Percentiles rank a stretch among this genome's conserved stretches.
These are phyloP conservation scores for Anolis sagrei DNA, from an alignment of 2,113 vertebrate genomes.

Conservation along the genomic window DNA sequence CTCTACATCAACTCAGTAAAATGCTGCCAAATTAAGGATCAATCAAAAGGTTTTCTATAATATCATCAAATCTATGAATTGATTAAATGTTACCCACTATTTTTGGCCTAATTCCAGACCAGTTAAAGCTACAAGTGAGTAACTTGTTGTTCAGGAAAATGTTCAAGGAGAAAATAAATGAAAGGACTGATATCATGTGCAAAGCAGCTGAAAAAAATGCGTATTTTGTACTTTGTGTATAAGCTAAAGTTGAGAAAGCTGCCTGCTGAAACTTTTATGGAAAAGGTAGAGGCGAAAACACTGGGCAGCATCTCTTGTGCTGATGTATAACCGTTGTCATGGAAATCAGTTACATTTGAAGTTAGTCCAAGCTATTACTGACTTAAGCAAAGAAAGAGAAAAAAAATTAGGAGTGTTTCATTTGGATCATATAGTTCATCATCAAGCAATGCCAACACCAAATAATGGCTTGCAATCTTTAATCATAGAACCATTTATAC, in stretches of 20 bases:
- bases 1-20: neutral
- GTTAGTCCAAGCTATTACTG: constrained; percentile 24
- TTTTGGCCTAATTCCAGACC: rapidly evolving
- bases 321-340: constrained; percentile 47
- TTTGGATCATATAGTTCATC: constrained; percentile 46
- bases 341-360: constrained; percentile 37
- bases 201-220: neutral
- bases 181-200: neutral
- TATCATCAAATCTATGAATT: neutral
- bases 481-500: constrained; percentile 51
- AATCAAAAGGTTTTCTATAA: neutral
- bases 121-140: neutral
- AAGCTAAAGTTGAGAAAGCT: constrained; percentile 26
- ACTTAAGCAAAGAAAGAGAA: neutral
- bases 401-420: constrained; percentile 37
- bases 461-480: constrained; percentile 45
- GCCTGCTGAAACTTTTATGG: constrained; percentile 10
- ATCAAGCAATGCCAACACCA: constrained; percentile 56
- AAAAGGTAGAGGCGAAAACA: neutral
- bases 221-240: neutral
- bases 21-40: neutral
- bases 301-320: neutral
- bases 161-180: neutral
- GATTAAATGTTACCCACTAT: neutral
- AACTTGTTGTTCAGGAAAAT: constrained; percentile 7